phyloP scores from a whole-genome alignment of 2,888 invertebrate genomes.

The Himalopsyche anomala region DNA sequence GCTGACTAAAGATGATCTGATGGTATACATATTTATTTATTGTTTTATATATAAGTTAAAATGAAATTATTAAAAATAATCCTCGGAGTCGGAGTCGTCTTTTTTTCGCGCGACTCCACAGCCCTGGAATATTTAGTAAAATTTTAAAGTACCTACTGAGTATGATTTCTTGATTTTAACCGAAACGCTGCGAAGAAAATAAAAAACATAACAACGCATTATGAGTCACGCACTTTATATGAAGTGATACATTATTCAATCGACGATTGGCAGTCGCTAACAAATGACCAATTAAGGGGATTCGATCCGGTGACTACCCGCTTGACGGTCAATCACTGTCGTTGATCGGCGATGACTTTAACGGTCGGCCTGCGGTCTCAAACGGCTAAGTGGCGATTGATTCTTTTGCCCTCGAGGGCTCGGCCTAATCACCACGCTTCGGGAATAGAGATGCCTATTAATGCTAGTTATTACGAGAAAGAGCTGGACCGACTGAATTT shows the following conservation, averaged over 20 bases:
- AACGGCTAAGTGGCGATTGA: conserved; percentile 4
- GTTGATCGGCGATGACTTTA: neutral
- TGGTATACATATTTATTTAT: too few species aligned
- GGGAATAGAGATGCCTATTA: neutral
- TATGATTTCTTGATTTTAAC: too few species aligned
- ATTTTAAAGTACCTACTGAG: too few species aligned
- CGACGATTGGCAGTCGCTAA: neutral
- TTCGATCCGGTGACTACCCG: conserved; percentile 18
- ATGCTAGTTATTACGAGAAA: neutral
- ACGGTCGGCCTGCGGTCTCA: neutral
- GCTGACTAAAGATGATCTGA: too few species aligned
- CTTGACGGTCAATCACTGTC: neutral
- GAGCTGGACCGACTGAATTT: neutral
- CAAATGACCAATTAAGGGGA: conserved; percentile 1
- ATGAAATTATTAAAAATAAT: too few species aligned
- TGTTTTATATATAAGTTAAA: too few species aligned
- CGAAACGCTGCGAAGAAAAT: too few species aligned
- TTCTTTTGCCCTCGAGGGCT: neutral
- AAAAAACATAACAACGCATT: neutral
- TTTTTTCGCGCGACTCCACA: too few species aligned
- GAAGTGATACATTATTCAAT: neutral
- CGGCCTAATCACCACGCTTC: neutral
- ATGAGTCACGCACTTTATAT: neutral
- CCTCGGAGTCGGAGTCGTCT: too few species aligned
- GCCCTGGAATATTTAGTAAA: too few species aligned